A percentile compares a stretch with the other conserved stretches of the same genome.
Conservation (phyloP, 2,113 vertebrate species). For the Scomber colias region DNA sequence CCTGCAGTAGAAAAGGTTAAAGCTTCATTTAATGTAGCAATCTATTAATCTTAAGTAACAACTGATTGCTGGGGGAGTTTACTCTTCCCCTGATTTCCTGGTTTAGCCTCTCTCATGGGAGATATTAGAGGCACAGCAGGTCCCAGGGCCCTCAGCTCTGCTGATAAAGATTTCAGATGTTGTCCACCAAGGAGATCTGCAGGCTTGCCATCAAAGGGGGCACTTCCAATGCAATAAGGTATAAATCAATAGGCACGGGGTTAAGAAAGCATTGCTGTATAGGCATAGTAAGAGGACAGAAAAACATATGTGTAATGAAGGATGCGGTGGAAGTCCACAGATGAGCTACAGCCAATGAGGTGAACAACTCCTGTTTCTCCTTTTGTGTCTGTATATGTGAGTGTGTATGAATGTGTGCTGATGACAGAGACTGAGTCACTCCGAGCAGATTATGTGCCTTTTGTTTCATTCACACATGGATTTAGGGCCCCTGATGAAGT, state of each 20-base stretch:
- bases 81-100: constrained; percentile 71
- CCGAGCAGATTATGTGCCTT: constrained; percentile 67
- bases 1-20: constrained; percentile 52
- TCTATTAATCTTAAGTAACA: constrained; percentile 80
- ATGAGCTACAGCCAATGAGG: constrained; percentile 53
- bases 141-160: constrained; percentile 25
- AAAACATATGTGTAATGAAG: constrained; percentile 67
- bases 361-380: constrained; percentile 56
- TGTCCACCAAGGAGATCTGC: constrained; percentile 57
- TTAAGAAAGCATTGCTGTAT: constrained; percentile 52
- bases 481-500: constrained; percentile 64
- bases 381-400: constrained; percentile 44
- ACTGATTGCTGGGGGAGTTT: constrained; percentile 67
- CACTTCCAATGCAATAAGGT: constrained; percentile 33
- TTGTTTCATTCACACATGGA: constrained; percentile 72
- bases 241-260: constrained; percentile 71
- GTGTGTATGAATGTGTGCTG: constrained; percentile 27
- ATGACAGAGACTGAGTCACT: constrained; percentile 74
- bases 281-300: constrained; percentile 42
- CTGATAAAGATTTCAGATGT: constrained; percentile 86
- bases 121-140: constrained; percentile 50
- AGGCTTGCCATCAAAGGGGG: constrained; percentile 52
- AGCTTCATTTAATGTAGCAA: constrained; percentile 68
- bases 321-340: constrained; percentile 43
- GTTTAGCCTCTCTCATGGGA: constrained; percentile 60